These are phyloP conservation scores for Malurus melanocephalus DNA, from an alignment of 2,113 vertebrate species.

Conservation along the genomic window DNA sequence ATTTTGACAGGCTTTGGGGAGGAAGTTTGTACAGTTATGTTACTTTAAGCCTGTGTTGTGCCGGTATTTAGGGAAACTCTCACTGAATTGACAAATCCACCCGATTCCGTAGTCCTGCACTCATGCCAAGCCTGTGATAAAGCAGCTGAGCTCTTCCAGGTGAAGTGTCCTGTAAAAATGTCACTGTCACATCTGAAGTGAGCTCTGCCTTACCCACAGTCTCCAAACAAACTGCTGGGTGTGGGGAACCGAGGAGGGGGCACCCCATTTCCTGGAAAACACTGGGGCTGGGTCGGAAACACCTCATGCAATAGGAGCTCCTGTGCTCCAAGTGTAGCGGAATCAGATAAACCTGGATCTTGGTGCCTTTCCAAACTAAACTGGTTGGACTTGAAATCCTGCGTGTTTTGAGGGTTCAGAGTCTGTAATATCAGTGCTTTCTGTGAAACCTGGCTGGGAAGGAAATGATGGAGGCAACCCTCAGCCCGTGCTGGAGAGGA, in stretches of 20 bases:
- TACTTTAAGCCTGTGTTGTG: not conserved
- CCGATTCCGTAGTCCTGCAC: fast-evolving
- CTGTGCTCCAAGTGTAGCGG: not conserved
- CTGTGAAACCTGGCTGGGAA: not conserved
- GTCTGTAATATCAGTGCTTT: not conserved
- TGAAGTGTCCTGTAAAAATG: not conserved
- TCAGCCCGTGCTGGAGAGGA: not conserved
- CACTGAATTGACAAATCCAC: not conserved
- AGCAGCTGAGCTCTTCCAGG: not conserved
- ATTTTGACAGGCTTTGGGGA: not conserved
- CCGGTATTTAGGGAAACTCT: not conserved
- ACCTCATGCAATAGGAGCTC: not conserved
- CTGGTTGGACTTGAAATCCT: not conserved
- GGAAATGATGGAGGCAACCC: not conserved
- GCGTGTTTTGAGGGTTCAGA: not conserved
- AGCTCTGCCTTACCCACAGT: not conserved
- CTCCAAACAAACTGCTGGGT: not conserved
- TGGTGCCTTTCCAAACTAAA: not conserved
- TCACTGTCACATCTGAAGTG: not conserved
- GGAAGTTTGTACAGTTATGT: not conserved
- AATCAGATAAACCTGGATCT: not conserved
- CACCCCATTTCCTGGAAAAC: not conserved
- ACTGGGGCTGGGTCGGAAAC: fast-evolving
- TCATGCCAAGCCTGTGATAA: not conserved
- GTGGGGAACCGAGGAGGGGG: too few relatives aligned